A percentile compares a stretch with the other conserved stretches of the same genome.
Evolutionary conservation across 2,888 invertebrate species (phyloP).

Genomic region (Sicus ferrugineus): DNA sequence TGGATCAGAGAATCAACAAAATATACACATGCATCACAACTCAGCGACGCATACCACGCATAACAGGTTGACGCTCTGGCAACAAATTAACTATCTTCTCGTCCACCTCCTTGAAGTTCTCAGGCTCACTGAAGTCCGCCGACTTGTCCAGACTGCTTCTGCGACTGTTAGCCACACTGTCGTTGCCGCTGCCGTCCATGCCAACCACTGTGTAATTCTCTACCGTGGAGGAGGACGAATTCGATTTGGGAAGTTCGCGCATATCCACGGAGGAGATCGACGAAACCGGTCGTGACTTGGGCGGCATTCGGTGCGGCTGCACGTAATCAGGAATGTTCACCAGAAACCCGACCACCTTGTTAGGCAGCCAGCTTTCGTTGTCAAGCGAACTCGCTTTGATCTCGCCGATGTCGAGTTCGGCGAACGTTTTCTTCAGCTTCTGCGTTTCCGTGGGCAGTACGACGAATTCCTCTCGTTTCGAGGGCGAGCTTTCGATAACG

Average conservation of each 20-base stretch:
- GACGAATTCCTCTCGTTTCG: slow-evolving; percentile 76
- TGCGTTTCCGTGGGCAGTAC: slow-evolving; percentile 75
- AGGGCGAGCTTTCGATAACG: slow-evolving; percentile 56
- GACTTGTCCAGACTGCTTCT: slow-evolving; percentile 62
- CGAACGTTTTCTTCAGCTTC: slow-evolving; percentile 84
- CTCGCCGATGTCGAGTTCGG: slow-evolving; percentile 77
- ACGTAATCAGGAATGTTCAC: slow-evolving; percentile 61
- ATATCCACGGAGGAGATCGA: slow-evolving; percentile 29
- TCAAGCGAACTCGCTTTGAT: slow-evolving; percentile 57
- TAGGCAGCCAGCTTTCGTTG: slow-evolving; percentile 61
- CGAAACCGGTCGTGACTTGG: slow-evolving; percentile 47
- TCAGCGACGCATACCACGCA: slow-evolving; percentile 46
- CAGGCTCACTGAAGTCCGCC: slow-evolving; percentile 71
- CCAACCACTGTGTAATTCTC: slow-evolving; percentile 60
- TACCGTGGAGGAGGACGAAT: slow-evolving; percentile 44
- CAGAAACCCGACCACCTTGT: slow-evolving; percentile 58
- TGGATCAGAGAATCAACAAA: neutral
- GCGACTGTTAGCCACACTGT: slow-evolving; percentile 50
- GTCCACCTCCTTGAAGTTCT: slow-evolving; percentile 54
- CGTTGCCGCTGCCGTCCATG: slow-evolving; percentile 50
- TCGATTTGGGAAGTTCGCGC: slow-evolving; percentile 41
- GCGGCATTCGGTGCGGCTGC: slow-evolving; percentile 52
- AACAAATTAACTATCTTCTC: slow-evolving; percentile 55
- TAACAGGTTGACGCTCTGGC: slow-evolving; percentile 55
- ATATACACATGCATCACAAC: neutral